phyloP scores from a whole-genome alignment of 2,113 vertebrate species.

The Rhinogobius similis region DNA sequence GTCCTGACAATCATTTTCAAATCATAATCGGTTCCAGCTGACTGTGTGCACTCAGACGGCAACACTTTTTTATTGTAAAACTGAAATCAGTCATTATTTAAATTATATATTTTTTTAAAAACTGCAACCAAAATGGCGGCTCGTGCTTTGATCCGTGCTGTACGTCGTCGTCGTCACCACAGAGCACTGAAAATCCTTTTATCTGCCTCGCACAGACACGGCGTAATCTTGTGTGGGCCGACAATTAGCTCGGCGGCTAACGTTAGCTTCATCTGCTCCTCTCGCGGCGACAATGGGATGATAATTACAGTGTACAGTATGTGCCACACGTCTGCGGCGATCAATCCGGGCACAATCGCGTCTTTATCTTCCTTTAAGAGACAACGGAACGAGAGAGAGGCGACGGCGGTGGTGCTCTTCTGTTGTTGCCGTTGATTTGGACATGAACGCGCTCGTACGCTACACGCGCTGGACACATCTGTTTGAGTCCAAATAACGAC shows the following conservation, averaged over 20 bases:
- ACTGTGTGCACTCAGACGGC: too few species aligned
- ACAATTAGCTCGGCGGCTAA: constrained; percentile 8
- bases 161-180: background rate
- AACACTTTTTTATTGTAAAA: too few species aligned
- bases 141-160: background rate
- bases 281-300: background rate
- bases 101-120: too few species aligned
- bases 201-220: background rate
- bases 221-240: constrained; percentile 4
- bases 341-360: background rate
- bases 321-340: background rate
- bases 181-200: constrained; percentile 4
- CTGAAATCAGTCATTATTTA: too few species aligned
- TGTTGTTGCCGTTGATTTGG: too few species aligned
- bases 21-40: too few species aligned
- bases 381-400: too few species aligned
- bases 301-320: background rate
- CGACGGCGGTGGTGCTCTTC: too few species aligned
- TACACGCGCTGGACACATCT: too few species aligned
- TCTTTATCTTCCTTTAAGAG: background rate
- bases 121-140: background rate
- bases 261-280: constrained; percentile 1
- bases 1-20: too few species aligned
- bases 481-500: too few species aligned
- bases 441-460: too few species aligned